Conservation (phyloP, 2,113 vertebrate species). For the Shinisaurus crocodilurus region DNA sequence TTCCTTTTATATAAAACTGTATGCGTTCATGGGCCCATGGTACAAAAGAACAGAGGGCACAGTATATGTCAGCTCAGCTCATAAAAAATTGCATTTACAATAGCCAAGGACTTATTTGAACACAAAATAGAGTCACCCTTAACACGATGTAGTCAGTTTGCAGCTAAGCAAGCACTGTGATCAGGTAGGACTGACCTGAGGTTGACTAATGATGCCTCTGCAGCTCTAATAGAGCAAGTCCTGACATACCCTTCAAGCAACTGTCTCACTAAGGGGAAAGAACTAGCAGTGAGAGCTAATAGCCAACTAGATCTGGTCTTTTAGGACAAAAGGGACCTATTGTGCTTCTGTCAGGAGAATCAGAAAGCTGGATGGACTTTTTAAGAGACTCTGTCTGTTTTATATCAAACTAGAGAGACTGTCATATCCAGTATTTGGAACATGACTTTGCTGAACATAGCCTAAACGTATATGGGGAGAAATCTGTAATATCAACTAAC, state of each 20-base stretch:
- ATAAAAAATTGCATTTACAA: constrained; percentile 30
- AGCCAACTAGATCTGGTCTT: constrained; percentile 23
- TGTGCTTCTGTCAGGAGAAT: constrained; percentile 37
- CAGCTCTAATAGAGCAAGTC: constrained; percentile 9
- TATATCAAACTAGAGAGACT: constrained; percentile 31
- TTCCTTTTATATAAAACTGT: constrained; percentile 18
- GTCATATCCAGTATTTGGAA: constrained; percentile 24
- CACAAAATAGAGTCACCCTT: background rate
- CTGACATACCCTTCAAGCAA: constrained; percentile 24
- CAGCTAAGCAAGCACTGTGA: background rate
- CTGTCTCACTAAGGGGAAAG: constrained; percentile 49
- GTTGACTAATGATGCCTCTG: constrained; percentile 34
- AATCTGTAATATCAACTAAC: constrained; percentile 9
- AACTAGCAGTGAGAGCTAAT: constrained; percentile 24
- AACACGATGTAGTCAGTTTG: constrained; percentile 4
- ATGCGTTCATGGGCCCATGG: constrained; percentile 13
- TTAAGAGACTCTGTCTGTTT: constrained; percentile 43
- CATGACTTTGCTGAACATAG: constrained; percentile 3
- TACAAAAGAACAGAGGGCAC: constrained; percentile 8
- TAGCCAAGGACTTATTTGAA: background rate
- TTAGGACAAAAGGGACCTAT: constrained; percentile 52
- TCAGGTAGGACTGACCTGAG: background rate
- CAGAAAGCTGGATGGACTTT: constrained; percentile 40
- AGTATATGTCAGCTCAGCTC: background rate
- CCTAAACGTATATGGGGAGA: background rate